Evolutionary conservation across 2,888 invertebrate species (phyloP).

Genomic region (Ischnus inquisitorius): DNA sequence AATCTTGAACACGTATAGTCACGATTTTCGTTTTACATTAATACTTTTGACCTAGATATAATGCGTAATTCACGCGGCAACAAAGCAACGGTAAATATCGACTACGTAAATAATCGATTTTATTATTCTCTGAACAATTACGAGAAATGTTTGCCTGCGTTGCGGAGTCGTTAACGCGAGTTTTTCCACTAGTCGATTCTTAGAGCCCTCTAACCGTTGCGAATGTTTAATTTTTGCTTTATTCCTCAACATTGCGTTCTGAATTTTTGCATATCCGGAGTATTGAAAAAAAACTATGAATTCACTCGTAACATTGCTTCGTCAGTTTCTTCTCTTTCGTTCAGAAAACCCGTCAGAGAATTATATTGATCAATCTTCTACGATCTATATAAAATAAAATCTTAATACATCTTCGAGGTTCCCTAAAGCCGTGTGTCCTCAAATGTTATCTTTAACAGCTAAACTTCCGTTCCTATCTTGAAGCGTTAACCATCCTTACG

Average conservation of each 20-base stretch:
- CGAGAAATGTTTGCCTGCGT: not conserved
- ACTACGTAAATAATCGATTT: not conserved
- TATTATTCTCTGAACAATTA: not conserved
- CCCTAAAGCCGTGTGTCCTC: constrained; percentile 3
- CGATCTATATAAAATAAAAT: not conserved
- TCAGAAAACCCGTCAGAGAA: not conserved
- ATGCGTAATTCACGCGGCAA: not conserved
- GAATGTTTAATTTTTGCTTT: too few relatives aligned
- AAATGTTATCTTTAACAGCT: not conserved
- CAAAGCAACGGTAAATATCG: not conserved
- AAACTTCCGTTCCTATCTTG: not conserved
- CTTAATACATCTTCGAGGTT: constrained; percentile 16
- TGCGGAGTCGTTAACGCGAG: not conserved
- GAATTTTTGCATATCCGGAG: too few relatives aligned
- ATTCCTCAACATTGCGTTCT: too few relatives aligned
- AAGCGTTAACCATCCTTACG: constrained; percentile 7
- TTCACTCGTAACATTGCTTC: not conserved
- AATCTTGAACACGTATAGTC: too few relatives aligned
- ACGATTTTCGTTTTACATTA: not conserved
- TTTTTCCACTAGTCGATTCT: not conserved
- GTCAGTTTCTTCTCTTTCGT: not conserved
- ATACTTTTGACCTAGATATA: not conserved
- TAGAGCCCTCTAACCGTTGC: too few relatives aligned
- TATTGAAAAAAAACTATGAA: not conserved
- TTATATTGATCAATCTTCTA: not conserved